A percentile compares a stretch with the other conserved stretches of the same genome.
Evolutionary conservation across 2,797 vertebrate species (phyloP).

Genomic region (Lacerta bilineata): DNA sequence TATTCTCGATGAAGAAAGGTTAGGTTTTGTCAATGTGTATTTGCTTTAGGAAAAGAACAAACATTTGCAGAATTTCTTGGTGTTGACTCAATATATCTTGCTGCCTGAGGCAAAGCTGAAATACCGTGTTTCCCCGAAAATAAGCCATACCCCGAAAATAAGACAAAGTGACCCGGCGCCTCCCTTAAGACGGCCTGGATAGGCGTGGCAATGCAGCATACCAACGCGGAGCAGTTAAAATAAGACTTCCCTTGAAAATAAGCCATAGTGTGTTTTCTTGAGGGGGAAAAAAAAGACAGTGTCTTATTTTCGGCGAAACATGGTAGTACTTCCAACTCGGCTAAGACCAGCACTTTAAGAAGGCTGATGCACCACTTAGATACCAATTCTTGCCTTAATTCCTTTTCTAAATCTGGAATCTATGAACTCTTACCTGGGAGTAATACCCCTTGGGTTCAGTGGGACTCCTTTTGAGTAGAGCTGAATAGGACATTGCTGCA

Average conservation of each 20-base stretch:
- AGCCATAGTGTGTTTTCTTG: too few species aligned
- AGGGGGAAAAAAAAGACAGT: too few species aligned
- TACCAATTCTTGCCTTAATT: background rate
- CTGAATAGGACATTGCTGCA: too few species aligned
- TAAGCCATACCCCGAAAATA: too few species aligned
- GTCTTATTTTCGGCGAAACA: too few species aligned
- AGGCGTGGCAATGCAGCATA: too few species aligned
- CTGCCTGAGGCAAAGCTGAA: background rate
- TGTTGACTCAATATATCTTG: background rate
- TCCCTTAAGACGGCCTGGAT: too few species aligned
- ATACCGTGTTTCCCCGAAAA: background rate
- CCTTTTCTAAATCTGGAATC: background rate
- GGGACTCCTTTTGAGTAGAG: too few species aligned
- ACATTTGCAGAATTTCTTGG: background rate
- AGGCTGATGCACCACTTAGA: background rate
- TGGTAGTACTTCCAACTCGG: background rate
- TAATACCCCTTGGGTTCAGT: background rate
- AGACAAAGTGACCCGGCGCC: too few species aligned
- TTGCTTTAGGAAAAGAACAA: background rate
- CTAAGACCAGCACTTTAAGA: background rate
- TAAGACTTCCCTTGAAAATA: too few species aligned
- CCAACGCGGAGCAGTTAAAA: too few species aligned
- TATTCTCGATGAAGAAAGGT: constrained; percentile 98
- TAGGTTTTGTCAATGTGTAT: constrained; percentile 43
- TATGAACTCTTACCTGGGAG: too few species aligned